Conservation (phyloP, 1,140 invertebrate genomes). For the Dinoponera quadriceps region DNA sequence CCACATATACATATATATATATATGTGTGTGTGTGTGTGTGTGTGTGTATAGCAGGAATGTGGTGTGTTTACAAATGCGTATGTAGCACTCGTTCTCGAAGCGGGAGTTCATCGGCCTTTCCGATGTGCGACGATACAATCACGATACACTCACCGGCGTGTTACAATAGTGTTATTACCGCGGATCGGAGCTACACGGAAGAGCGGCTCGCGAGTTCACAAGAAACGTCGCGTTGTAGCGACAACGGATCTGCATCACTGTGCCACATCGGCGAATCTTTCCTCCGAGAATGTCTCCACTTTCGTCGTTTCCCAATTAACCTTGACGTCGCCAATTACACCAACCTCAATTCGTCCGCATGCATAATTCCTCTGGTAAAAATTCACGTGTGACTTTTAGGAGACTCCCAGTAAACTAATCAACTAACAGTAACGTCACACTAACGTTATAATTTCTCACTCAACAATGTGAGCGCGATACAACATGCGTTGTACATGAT, state of each 20-base stretch:
- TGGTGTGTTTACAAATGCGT: slow-evolving; percentile 77
- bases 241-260: background rate
- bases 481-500: no score
- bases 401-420: no score
- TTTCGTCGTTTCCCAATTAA: background rate
- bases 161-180: slow-evolving; percentile 16
- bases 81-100: slow-evolving; percentile 66
- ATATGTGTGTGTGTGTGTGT: no score
- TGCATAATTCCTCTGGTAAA: no score
- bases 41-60: slow-evolving; percentile 70
- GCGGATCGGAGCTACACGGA: slow-evolving; percentile 16
- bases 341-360: background rate
- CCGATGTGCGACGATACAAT: slow-evolving; percentile 36
- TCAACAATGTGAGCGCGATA: no score
- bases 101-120: slow-evolving; percentile 67
- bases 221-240: background rate
- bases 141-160: slow-evolving; percentile 2
- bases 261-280: background rate
- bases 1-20: slow-evolving; percentile 63
- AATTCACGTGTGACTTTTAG: no score
- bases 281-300: background rate
- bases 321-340: background rate
- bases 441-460: no score
- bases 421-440: no score
- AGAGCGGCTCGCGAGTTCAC: background rate